phyloP scores from a whole-genome alignment of 2,113 vertebrate genomes.

The Oophaga pumilio region DNA sequence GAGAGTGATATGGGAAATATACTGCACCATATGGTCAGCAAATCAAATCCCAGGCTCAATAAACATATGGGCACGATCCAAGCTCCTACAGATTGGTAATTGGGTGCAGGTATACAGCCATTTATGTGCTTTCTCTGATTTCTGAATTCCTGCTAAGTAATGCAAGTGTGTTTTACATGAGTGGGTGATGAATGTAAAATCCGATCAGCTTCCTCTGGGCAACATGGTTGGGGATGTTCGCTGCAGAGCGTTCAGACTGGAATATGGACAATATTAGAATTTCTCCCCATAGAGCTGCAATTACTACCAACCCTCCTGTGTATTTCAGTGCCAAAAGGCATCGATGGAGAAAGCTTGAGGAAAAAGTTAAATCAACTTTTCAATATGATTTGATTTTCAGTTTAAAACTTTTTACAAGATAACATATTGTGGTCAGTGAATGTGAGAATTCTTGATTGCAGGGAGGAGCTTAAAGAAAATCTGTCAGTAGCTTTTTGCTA shows the following conservation, averaged over 20 bases:
- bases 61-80: slow-evolving; percentile 18
- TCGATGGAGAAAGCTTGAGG: not conserved
- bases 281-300: not conserved
- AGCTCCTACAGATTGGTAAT: slow-evolving; percentile 40
- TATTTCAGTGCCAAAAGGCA: not conserved
- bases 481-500: too few relatives aligned
- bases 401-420: too few relatives aligned
- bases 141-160: slow-evolving; percentile 34
- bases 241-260: not conserved
- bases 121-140: slow-evolving; percentile 17
- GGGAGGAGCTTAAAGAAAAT: too few relatives aligned
- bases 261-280: not conserved
- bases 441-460: too few relatives aligned
- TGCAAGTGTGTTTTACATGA: slow-evolving; percentile 47
- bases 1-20: slow-evolving; percentile 21
- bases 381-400: too few relatives aligned
- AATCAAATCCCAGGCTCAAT: slow-evolving; percentile 22
- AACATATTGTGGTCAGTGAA: too few relatives aligned
- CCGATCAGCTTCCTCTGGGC: slow-evolving; percentile 31
- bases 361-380: too few relatives aligned
- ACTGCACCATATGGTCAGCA: slow-evolving; percentile 42
- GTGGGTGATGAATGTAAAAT: slow-evolving; percentile 33
- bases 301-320: not conserved
- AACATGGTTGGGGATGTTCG: not conserved
- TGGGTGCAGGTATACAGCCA: slow-evolving; percentile 44